Evolutionary conservation across 2,888 invertebrate genomes (phyloP), one percentile per base, ranked within the genome.

Genomic region (Ectropis crepuscularia): DNA sequence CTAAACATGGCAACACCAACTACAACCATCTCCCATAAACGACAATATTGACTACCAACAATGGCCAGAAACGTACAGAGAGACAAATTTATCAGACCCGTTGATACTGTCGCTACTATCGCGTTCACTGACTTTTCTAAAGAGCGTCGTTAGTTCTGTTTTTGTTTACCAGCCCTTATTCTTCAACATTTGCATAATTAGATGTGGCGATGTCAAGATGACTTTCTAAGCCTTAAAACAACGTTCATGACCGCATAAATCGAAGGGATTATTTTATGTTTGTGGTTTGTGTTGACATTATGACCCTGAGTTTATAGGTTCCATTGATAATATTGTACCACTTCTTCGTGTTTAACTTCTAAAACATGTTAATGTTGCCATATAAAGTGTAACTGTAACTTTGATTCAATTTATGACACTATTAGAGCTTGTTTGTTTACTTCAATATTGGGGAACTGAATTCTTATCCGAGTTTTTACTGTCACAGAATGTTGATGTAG

Each of bases 131-230:
- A 28, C 16, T 2, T 28, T 28, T 28, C 4, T 28, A 28, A 28
- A 28, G 1, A 28, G 4, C 16, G 16, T 28, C 16, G 16, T 4
- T 28, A 28, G 16, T 28, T 28, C 4, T 4, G 16, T 4, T 28
- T 28, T 28, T 28, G 16, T 1, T 28, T 28, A 28, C 16, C 16
- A 28, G 4, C 16, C 16, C 16, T 28, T 28, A 28, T 28, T 28
- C 16, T 28, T 28, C 4, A 61, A 67, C 70, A 80, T 79, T 81
- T 79, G 71, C 80, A 81, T 81, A 81, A 80, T 80, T 76, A 80
- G 74, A 79, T 78, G 72, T 73, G 62, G 71, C 74, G 68, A 73
- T 70, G 69, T 72, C 63, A 67, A 70, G 67, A 71, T 75, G 75
- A 72, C 71, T 75, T 74, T 70, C 65, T 67, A 70, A 61, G 70